Conservation (phyloP, 2,797 vertebrate species). For the Acanthurus lineatus region DNA sequence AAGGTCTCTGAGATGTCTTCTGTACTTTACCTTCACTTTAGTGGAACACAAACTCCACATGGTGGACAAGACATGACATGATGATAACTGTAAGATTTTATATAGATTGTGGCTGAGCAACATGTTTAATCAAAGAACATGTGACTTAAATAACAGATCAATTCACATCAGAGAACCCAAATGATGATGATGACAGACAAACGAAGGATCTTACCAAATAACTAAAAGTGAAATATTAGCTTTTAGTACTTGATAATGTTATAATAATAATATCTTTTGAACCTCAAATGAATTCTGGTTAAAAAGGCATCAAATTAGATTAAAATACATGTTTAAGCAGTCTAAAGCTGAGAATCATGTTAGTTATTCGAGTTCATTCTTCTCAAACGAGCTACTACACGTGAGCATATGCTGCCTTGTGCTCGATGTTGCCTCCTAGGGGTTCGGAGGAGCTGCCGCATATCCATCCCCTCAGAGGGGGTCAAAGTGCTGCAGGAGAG, state of each 20-base stretch:
- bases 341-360: constrained; percentile 16
- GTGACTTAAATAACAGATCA: constrained; percentile 1
- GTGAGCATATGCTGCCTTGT: constrained; percentile 36
- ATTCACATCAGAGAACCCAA: constrained; percentile 3
- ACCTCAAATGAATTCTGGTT: too few species aligned
- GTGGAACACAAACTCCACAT: constrained; percentile 2
- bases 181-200: neutral
- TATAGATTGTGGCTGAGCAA: constrained; percentile 1
- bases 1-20: neutral
- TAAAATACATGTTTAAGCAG: neutral
- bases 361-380: constrained; percentile 30
- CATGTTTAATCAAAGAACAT: constrained; percentile 47
- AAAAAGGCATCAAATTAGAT: too few species aligned
- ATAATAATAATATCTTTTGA: too few species aligned
- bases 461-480: constrained; percentile 69
- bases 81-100: neutral
- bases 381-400: constrained; percentile 49
- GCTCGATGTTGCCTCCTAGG: constrained; percentile 47
- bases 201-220: too few species aligned
- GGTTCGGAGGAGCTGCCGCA: constrained; percentile 69
- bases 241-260: too few species aligned
- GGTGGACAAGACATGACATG: constrained; percentile 3
- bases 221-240: too few species aligned
- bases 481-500: constrained; percentile 79
- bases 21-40: constrained; percentile 48